Evolutionary conservation across 2,888 invertebrate genomes (phyloP), one percentile per base, ranked within the genome.

Genomic region (Hypena proboscidalis): DNA sequence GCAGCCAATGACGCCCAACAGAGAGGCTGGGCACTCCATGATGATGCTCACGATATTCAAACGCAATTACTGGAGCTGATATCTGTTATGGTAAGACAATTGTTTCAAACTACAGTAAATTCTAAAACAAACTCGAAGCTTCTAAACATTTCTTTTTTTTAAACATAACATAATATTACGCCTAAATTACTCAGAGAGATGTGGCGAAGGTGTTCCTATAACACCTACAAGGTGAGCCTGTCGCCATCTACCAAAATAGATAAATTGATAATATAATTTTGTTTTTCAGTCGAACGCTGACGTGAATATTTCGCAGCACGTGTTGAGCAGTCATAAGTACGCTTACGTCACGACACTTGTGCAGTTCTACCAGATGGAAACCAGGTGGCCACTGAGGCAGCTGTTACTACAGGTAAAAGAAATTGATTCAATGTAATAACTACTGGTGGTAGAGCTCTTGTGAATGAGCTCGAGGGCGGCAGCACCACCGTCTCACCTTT

Each of bases 321-420:
- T 97, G 42, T 92, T 98, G 71, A 95, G 95, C 56, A 93, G 94
- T 64, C 96, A 97, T 79, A 94, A 95, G 47, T 98, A 97, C 76
- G 94, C 94, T 46, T 95, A 95, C 62, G 95, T 98, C 10, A 94
- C 95, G 25, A 95, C 96, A 40, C 90, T 99, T 43, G 96, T 97
- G 39, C 95, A 97, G 72, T 98, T 97, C 90, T 98, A 98, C 83
- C 98, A 98, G 91, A 98, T 98, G 98, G 98, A 98, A 84, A 94
- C 95, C 0, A 91, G 97, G 53, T 97, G 97, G 97, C 94, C 95
- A 0, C 94, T 97, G 46, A 93, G 97, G 53, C 95, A 96, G 71
- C 90, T 96, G 5, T 88, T 98, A 25, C 85, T 98, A 41, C 89
- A 91, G 83, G 91, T 90, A 61, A 32, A 7, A 9, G 5, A 7